Evolutionary conservation across 2,888 invertebrate genomes (phyloP).

Genomic region (Drosophila peninsularis): DNA sequence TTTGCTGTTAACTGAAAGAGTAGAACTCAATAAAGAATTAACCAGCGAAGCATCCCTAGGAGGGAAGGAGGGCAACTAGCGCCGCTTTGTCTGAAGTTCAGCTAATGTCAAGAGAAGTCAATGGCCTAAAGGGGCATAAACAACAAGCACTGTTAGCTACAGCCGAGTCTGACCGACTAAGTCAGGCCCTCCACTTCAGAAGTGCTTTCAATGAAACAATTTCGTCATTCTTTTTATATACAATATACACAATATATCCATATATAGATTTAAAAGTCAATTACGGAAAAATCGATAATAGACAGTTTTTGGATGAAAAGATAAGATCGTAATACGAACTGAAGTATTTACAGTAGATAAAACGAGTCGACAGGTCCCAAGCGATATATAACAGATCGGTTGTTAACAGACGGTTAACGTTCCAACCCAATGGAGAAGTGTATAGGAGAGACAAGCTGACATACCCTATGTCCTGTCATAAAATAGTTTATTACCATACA

Average conservation of each 20-base stretch:
- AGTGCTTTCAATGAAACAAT: no score
- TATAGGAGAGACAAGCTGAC: slow-evolving; percentile 2
- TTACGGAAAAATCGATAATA: no score
- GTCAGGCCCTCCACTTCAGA: neutral
- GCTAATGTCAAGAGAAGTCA: slow-evolving; percentile 52
- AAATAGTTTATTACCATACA: slow-evolving; percentile 71
- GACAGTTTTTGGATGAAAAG: no score
- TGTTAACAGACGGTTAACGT: no score
- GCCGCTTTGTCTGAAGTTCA: slow-evolving; percentile 62
- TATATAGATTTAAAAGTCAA: no score
- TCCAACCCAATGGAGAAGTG: neutral
- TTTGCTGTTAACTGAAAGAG: slow-evolving; percentile 28
- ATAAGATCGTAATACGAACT: neutral
- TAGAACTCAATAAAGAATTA: slow-evolving; percentile 43
- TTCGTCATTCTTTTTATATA: no score
- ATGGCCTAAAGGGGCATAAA: slow-evolving; percentile 37
- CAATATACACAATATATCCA: no score
- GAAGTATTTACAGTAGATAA: neutral
- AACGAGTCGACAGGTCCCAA: no score
- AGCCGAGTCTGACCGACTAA: neutral
- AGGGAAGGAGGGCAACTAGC: slow-evolving; percentile 40
- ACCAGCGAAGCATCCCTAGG: slow-evolving; percentile 7
- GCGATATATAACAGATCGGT: no score
- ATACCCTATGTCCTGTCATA: slow-evolving; percentile 61
- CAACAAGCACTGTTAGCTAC: neutral